A percentile compares a stretch with the other conserved stretches of the same genome.
Evolutionary conservation across 2,888 invertebrate species (phyloP).

Genomic region (Aradus depressus): DNA sequence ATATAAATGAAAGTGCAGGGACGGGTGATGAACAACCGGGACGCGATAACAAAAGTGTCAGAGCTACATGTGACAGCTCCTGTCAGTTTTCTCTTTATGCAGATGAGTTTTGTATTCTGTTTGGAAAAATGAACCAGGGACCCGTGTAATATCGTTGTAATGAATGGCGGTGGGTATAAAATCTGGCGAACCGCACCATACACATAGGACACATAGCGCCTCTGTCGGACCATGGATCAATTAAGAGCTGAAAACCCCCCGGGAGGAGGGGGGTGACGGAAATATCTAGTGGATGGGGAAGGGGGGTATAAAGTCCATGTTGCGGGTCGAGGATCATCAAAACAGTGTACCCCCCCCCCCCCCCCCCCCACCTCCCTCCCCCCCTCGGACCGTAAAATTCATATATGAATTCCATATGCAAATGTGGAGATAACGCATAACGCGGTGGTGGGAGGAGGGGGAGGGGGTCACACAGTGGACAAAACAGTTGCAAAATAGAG

Average conservation of each 20-base stretch:
- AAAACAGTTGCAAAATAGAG: conserved; percentile 16
- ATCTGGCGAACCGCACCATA: not conserved
- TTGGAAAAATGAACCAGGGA: conserved; percentile 1
- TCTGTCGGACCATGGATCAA: conserved; percentile 1
- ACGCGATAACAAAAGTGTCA: conserved; percentile 16
- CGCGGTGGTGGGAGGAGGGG: not conserved
- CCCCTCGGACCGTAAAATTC: conserved; percentile 24
- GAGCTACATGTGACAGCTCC: not conserved
- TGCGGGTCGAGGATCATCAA: conserved; percentile 11
- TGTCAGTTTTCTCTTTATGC: conserved; percentile 16
- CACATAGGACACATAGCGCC: not conserved
- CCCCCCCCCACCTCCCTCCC: too few species aligned
- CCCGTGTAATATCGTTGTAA: conserved; percentile 10
- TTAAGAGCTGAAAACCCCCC: conserved; percentile 14
- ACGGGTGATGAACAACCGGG: conserved; percentile 11
- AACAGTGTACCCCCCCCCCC: conserved; percentile 9
- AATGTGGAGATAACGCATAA: conserved; percentile 20
- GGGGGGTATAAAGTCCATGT: not conserved
- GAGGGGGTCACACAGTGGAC: too few species aligned
- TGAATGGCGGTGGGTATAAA: conserved; percentile 7
- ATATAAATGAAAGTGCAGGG: conserved; percentile 10
- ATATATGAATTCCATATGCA: conserved; percentile 25
- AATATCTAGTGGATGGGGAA: conserved; percentile 7
- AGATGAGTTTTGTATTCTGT: conserved; percentile 15
- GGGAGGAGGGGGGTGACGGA: conserved; percentile 9